phyloP scores from a whole-genome alignment of 2,888 invertebrate genomes.

The Xylota sylvarum region DNA sequence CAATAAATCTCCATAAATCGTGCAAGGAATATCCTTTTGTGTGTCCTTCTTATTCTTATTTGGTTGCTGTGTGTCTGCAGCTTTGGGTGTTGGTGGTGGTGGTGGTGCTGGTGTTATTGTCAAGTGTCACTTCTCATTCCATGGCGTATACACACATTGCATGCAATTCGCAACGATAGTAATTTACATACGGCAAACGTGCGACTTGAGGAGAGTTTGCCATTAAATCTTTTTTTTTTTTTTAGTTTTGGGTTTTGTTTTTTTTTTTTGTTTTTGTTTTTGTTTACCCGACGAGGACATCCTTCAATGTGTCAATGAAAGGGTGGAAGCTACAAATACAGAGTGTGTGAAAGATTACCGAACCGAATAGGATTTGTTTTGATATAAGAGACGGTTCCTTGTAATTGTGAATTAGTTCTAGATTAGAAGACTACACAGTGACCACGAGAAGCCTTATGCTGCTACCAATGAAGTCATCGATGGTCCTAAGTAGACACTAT shows the following conservation, averaged over 20 bases:
- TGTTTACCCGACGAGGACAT: constrained; percentile 38
- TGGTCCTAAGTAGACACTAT: no score
- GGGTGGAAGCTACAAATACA: not conserved
- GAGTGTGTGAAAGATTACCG: constrained; percentile 11
- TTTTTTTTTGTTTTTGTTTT: constrained; percentile 2
- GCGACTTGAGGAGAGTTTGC: constrained; percentile 62
- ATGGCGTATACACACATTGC: constrained; percentile 11
- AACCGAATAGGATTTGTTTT: not conserved
- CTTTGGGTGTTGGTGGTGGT: constrained; percentile 1
- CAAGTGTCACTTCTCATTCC: not conserved
- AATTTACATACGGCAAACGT: constrained; percentile 75
- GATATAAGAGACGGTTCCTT: not conserved
- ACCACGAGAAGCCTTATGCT: no score
- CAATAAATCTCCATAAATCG: constrained; percentile 76
- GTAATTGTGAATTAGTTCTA: no score
- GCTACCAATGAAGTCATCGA: no score
- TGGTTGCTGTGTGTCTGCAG: constrained; percentile 18
- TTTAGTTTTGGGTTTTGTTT: constrained; percentile 10
- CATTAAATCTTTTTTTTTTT: constrained; percentile 57
- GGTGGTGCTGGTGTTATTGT: not conserved
- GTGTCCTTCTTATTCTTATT: constrained; percentile 60
- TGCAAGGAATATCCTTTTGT: constrained; percentile 69
- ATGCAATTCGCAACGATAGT: constrained; percentile 56
- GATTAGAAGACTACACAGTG: no score
- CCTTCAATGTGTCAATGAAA: constrained; percentile 52